These are phyloP conservation scores for Pelusios castaneus DNA, from an alignment of 2,113 vertebrate species.

Conservation along the genomic window DNA sequence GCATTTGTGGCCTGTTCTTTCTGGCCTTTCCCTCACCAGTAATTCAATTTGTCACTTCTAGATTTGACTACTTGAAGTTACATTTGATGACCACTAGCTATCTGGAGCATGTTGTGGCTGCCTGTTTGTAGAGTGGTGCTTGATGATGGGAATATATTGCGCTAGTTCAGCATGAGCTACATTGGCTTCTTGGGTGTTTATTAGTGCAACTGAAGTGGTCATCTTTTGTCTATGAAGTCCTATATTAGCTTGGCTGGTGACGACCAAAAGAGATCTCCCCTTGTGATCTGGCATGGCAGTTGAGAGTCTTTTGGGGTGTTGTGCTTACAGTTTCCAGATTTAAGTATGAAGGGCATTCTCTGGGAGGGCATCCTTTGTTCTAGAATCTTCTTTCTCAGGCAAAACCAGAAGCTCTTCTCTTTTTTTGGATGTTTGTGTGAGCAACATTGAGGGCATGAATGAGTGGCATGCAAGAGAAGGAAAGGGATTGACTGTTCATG, in stretches of 20 bases:
- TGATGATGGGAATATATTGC: not conserved
- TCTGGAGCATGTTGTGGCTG: not conserved
- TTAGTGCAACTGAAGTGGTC: not conserved
- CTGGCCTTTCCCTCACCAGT: not conserved
- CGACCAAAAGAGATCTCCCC: not conserved
- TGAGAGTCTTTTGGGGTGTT: not conserved
- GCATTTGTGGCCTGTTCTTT: not conserved
- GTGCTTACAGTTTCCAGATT: not conserved
- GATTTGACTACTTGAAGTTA: not conserved
- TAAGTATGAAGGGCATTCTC: not conserved
- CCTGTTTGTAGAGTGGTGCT: not conserved
- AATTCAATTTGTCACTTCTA: not conserved
- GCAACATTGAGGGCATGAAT: fast-evolving
- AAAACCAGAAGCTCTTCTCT: not conserved
- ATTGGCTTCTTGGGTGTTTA: not conserved
- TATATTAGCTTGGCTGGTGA: not conserved
- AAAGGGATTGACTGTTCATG: not conserved
- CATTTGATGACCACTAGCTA: not conserved
- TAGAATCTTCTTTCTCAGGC: not conserved
- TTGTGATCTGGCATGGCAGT: not conserved
- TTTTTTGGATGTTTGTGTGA: not conserved
- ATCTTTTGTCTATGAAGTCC: not conserved
- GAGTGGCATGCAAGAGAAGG: fast-evolving
- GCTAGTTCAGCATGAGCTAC: not conserved
- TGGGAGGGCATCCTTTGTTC: not conserved